These are phyloP conservation scores for Drosophila pseudoananassae DNA, from an alignment of 1,140 invertebrate genomes.

Conservation along the genomic window DNA sequence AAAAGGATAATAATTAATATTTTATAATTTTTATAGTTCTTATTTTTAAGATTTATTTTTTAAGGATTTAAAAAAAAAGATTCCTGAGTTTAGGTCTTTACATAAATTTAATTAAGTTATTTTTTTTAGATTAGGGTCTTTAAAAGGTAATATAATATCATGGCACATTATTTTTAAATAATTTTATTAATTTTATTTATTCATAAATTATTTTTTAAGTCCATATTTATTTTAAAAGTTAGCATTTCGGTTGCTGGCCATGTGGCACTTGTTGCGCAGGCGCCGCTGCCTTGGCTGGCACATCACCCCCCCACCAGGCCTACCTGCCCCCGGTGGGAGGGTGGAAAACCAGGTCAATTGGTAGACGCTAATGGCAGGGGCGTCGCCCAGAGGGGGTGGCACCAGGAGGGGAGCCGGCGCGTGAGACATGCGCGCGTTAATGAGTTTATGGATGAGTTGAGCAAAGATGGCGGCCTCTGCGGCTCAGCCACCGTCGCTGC, in stretches of 20 bases:
- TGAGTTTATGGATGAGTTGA: slow-evolving; percentile 70
- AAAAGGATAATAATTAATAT: not conserved
- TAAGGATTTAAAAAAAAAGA: too few relatives aligned
- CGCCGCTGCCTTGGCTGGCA: slow-evolving; percentile 1
- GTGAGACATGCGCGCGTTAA: slow-evolving; percentile 68
- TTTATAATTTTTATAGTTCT: too few relatives aligned
- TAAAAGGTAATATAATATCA: too few relatives aligned
- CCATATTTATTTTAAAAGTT: too few relatives aligned
- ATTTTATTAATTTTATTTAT: too few relatives aligned
- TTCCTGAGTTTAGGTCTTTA: too few relatives aligned
- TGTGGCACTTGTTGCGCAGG: slow-evolving; percentile 13
- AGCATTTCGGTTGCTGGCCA: not conserved
- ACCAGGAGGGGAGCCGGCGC: slow-evolving; percentile 15
- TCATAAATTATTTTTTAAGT: not conserved
- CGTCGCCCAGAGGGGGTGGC: not conserved
- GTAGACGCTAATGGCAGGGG: slow-evolving; percentile 41
- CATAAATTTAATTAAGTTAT: too few relatives aligned
- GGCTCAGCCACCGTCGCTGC: not conserved
- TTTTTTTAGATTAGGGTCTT: too few relatives aligned
- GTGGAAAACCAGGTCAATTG: slow-evolving; percentile 56
- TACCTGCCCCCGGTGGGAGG: not conserved
- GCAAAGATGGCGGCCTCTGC: slow-evolving; percentile 56
- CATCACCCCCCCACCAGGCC: not conserved
- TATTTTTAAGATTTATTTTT: too few relatives aligned
- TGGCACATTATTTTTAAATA: too few relatives aligned